Base-by-base conservation (phyloP, 2,888 invertebrate species). In the Hypolimnas misippus region DNA sequence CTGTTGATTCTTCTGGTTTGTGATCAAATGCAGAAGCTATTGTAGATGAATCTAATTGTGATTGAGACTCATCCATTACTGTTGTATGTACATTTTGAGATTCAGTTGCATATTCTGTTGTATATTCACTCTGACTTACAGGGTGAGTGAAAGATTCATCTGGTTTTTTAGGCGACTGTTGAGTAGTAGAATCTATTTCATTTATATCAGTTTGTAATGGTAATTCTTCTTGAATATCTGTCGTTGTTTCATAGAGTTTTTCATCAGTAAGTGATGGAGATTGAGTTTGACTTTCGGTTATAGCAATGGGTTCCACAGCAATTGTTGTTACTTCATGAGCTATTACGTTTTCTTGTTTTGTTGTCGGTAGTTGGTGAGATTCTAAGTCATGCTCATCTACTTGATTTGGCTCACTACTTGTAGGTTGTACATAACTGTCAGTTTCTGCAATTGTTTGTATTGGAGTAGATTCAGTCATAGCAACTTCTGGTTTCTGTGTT, bases 71-170 rank as follows among this genome's bases (percentile, higher is more conserved):
- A 35, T 35, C 14, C 4, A 35, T 19, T 1, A 10, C 14, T 19
- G 10, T 29, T 46, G 59, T 60, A 19, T 54, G 17, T 3, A 60
- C 17, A 7, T 46, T 25, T 54, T 16, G 38, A 54, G 46, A 17
- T 54, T 46, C 59, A 14, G 46, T 49, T 54, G 10, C 33, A 54
- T 46, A 10, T 12, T 29, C n/a, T 25, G 17, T 46, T 8, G 8
- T 54, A 25, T 38, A 16, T 2, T 46, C 59, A 17, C 53, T 46
- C 29, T 60, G 12, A 19, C 44, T 46, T 21, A n/a, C 21, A n/a
- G 44, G 10, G 5, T n/a, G 10, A 21, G 5, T 12, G 21, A 12
- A 19, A 53, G 44, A 33, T 52, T 44, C 52, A 25, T 59, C 52
- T 35, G 40, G 33, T 8, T 53, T 52, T 33, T 17, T 1, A 21